These are phyloP conservation scores for Rotaria socialis DNA, from an alignment of 2,888 invertebrate species.

Conservation along the genomic window DNA sequence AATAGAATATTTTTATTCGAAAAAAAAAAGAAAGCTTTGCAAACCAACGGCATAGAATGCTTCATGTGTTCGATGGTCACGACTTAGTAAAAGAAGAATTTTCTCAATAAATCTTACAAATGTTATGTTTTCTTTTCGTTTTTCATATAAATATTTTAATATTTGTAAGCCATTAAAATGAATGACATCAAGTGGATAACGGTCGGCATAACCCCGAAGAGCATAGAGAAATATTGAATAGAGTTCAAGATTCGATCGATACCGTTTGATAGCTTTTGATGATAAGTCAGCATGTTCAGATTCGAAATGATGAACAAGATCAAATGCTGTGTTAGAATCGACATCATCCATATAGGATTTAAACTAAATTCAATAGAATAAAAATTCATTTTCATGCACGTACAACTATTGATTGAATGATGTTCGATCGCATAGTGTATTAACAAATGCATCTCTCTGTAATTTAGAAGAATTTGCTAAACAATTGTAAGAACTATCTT, in stretches of 20 bases:
- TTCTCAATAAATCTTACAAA: neutral
- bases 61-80: neutral
- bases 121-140: neutral
- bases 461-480: too few species aligned
- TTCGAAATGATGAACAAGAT: slow-evolving; percentile 13
- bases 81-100: neutral
- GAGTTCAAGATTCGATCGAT: neutral
- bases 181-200: neutral
- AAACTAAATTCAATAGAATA: neutral
- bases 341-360: neutral
- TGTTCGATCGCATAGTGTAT: too few species aligned
- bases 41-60: slow-evolving; percentile 21
- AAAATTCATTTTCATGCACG: too few species aligned
- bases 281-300: slow-evolving; percentile 3
- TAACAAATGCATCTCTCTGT: too few species aligned
- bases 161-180: neutral
- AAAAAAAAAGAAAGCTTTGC: neutral
- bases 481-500: too few species aligned
- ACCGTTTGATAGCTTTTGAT: neutral
- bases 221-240: neutral
- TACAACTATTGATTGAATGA: too few species aligned
- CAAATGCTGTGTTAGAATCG: neutral
- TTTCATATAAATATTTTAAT: slow-evolving; percentile 15
- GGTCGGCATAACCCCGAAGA: slow-evolving; percentile 14
- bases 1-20: neutral